phyloP scores from a whole-genome alignment of 2,113 vertebrate genomes.

The Lota lota region DNA sequence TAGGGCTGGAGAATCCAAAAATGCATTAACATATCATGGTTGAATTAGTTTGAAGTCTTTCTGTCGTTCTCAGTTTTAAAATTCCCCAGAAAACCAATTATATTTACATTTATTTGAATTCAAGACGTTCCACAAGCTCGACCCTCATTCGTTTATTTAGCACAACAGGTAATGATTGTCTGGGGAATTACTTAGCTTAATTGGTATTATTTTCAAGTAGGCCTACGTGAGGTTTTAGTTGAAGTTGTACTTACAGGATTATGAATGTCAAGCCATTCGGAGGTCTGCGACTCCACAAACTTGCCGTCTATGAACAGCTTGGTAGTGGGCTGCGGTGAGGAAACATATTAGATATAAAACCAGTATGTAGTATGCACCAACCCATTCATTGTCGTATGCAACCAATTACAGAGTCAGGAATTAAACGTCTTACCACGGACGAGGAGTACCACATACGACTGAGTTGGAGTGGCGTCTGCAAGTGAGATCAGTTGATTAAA shows the following conservation, averaged over 20 bases:
- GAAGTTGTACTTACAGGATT: constrained; percentile 85
- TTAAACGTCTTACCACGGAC: constrained; percentile 57
- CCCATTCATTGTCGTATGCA: not conserved
- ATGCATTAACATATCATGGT: constrained; percentile 1
- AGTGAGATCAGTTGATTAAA: not conserved
- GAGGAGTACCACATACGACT: constrained; percentile 67
- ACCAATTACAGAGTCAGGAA: too few relatives aligned
- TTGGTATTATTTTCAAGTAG: constrained; percentile 6
- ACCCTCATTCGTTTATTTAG: too few relatives aligned
- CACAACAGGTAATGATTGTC: too few relatives aligned
- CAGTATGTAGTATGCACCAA: not conserved
- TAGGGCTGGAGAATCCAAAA: not conserved
- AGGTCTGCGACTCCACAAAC: constrained; percentile 90
- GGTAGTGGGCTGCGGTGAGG: constrained; percentile 81
- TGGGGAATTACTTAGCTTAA: too few relatives aligned
- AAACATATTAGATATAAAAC: not conserved
- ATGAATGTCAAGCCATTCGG: constrained; percentile 94
- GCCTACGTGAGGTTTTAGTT: too few relatives aligned
- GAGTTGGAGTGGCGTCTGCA: constrained; percentile 56
- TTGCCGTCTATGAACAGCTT: constrained; percentile 98
- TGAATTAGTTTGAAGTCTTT: not conserved
- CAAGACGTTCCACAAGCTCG: too few relatives aligned
- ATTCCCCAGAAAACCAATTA: constrained; percentile 5
- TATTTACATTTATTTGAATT: not conserved
- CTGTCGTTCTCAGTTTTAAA: not conserved